phyloP scores from a whole-genome alignment of 2,113 vertebrate species.

The Ceyx margarethae region DNA sequence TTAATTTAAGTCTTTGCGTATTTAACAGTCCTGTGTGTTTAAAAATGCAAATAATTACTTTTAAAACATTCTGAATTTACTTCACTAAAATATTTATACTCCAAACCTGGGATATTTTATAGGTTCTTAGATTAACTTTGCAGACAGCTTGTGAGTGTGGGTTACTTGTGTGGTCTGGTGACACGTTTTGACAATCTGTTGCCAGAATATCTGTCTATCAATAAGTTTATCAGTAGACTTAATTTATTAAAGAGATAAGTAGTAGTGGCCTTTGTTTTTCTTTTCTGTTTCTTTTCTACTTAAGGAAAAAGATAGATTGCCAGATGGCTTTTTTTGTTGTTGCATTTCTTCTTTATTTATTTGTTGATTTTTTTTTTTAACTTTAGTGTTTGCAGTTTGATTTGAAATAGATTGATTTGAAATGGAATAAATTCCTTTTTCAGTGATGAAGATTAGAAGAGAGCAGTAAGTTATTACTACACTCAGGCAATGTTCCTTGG shows the following conservation, averaged over 20 bases:
- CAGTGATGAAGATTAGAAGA: not conserved
- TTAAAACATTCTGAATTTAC: not conserved
- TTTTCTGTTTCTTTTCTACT: not conserved
- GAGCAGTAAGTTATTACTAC: not conserved
- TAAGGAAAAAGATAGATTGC: not conserved
- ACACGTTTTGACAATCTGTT: conserved; percentile 4
- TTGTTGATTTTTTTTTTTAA: not conserved
- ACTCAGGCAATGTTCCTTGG: not conserved
- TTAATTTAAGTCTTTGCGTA: not conserved
- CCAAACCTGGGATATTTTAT: conserved; percentile 6
- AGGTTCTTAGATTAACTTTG: conserved; percentile 16
- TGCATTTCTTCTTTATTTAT: not conserved
- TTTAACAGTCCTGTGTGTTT: not conserved
- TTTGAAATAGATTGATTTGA: not conserved
- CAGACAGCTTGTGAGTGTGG: conserved; percentile 27
- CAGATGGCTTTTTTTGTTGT: not conserved
- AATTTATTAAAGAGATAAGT: not conserved
- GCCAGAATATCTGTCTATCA: conserved; percentile 14
- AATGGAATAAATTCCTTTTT: not conserved
- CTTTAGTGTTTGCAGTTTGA: not conserved
- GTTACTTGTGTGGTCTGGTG: conserved; percentile 3
- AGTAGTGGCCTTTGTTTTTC: not conserved
- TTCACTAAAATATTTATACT: not conserved
- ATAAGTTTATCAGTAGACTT: conserved; percentile 20
- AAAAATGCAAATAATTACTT: not conserved